Percentiles rank a stretch among this genome's conserved stretches.
Conservation (phyloP, 2,113 vertebrate genomes). For the Conger conger region DNA sequence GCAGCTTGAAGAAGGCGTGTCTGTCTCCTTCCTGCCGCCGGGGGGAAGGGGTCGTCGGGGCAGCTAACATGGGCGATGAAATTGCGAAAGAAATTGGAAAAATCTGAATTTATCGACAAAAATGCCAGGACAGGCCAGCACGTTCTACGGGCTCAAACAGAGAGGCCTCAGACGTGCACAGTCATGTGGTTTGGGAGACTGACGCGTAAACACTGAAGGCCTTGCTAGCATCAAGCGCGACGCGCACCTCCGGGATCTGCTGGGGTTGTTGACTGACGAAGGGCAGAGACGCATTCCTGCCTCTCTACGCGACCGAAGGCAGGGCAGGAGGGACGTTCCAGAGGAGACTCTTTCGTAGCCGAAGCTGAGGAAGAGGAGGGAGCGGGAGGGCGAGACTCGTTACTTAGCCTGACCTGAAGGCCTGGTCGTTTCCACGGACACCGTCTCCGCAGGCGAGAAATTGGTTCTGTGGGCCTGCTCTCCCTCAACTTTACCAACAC, state of each 20-base stretch:
- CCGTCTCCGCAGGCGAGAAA: background rate
- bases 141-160: too few relatives aligned
- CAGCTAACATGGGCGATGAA: too few relatives aligned
- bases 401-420: background rate
- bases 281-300: background rate
- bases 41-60: too few relatives aligned
- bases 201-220: background rate
- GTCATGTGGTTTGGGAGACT: background rate
- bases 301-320: background rate
- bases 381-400: background rate
- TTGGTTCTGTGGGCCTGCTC: background rate
- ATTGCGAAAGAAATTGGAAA: too few relatives aligned
- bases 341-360: background rate
- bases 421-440: background rate
- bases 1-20: too few relatives aligned
- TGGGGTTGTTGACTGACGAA: background rate
- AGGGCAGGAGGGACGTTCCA: background rate
- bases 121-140: too few relatives aligned
- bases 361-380: background rate
- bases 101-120: too few relatives aligned
- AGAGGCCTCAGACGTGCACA: too few relatives aligned
- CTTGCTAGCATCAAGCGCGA: background rate
- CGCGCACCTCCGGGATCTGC: background rate
- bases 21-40: too few relatives aligned
- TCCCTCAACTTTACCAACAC: background rate